These are phyloP conservation scores for Botia kubotai DNA, from an alignment of 2,797 vertebrate species.

Conservation along the genomic window DNA sequence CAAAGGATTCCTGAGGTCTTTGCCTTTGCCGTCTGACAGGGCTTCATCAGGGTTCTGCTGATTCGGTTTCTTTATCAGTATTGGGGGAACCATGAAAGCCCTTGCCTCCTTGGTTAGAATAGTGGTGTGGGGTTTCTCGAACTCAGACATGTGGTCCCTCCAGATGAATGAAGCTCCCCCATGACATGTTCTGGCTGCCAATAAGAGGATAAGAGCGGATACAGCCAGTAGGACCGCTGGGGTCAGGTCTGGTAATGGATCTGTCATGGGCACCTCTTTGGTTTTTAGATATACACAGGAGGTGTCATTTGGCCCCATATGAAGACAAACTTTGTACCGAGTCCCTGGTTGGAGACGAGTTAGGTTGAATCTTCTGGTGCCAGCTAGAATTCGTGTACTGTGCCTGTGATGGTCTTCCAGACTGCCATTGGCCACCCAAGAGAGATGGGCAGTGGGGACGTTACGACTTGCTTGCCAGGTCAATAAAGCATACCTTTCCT, in stretches of 20 bases:
- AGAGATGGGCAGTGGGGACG: constrained; percentile 85
- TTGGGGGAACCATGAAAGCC: constrained; percentile 61
- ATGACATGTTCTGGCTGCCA: constrained; percentile 75
- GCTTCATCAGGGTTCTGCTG: constrained; percentile 57
- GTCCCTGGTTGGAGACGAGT: constrained; percentile 89
- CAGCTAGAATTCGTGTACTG: constrained; percentile 85
- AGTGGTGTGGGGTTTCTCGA: constrained; percentile 61
- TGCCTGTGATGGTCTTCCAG: constrained; percentile 65
- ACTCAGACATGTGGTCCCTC: constrained; percentile 54
- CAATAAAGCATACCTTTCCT: constrained; percentile 83
- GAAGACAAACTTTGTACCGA: constrained; percentile 90
- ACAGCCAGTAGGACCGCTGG: constrained; percentile 75
- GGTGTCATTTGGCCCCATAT: constrained; percentile 77
- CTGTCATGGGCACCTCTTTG: constrained; percentile 74
- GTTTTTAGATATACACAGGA: constrained; percentile 88
- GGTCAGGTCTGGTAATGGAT: constrained; percentile 70
- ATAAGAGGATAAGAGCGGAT: constrained; percentile 78
- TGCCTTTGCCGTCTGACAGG: constrained; percentile 54
- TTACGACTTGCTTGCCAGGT: constrained; percentile 87
- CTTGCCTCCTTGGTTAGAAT: constrained; percentile 67
- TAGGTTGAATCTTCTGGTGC: constrained; percentile 89
- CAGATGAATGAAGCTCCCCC: constrained; percentile 53
- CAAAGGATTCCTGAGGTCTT: constrained; percentile 51
- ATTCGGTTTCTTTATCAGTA: constrained; percentile 32
- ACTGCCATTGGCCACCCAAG: constrained; percentile 83